A percentile compares a stretch with the other conserved stretches of the same genome.
Conservation (phyloP, 2,113 vertebrate species). For the Merops nubicus region DNA sequence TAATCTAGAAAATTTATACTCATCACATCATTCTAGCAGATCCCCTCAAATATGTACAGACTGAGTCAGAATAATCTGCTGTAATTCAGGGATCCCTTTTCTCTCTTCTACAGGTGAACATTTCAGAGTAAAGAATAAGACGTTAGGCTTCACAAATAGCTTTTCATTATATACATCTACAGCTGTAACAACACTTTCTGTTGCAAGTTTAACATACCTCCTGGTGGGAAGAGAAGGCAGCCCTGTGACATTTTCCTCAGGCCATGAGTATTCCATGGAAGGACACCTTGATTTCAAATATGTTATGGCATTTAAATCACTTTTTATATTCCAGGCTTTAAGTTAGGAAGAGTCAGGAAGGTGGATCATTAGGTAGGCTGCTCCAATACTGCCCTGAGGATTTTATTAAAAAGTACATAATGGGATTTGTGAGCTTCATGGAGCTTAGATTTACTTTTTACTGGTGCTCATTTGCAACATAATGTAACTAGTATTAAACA, state of each 20-base stretch:
- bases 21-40: background rate
- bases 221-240: slow-evolving; percentile 58
- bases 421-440: slow-evolving; percentile 56
- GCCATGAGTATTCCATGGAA: slow-evolving; percentile 61
- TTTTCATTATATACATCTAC: background rate
- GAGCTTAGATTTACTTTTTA: slow-evolving; percentile 8
- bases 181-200: slow-evolving; percentile 12
- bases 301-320: slow-evolving; percentile 61
- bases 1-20: background rate
- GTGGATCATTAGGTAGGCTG: slow-evolving; percentile 61
- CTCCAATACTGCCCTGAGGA: slow-evolving; percentile 65
- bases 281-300: slow-evolving; percentile 62
- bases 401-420: slow-evolving; percentile 71
- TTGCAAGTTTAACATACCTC: slow-evolving; percentile 57
- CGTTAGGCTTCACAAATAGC: background rate
- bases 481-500: background rate
- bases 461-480: slow-evolving; percentile 14
- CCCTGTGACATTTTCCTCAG: slow-evolving; percentile 64
- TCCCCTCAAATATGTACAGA: background rate
- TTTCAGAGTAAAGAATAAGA: background rate
- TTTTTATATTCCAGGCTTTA: slow-evolving; percentile 63
- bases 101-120: background rate
- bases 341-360: slow-evolving; percentile 64
- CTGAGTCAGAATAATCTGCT: background rate
- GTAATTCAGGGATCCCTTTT: background rate